These are phyloP conservation scores for Acanthornis magna DNA, from an alignment of 2,797 vertebrate species.

Conservation along the genomic window DNA sequence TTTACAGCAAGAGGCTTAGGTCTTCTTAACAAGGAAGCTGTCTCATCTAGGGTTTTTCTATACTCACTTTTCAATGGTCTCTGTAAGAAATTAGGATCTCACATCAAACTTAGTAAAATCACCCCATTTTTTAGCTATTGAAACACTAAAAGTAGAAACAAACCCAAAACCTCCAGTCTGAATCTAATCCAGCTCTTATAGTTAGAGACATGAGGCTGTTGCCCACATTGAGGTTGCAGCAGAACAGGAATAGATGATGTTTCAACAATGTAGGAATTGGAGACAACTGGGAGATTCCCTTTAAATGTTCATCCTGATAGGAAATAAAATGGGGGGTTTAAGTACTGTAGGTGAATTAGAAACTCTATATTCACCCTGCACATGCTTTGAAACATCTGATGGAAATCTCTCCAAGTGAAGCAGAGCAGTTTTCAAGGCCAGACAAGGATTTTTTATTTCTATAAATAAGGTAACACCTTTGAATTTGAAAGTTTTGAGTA, in stretches of 20 bases:
- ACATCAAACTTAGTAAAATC: not conserved
- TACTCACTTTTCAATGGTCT: not conserved
- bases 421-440: not conserved
- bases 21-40: not conserved
- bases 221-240: not conserved
- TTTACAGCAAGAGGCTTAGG: not conserved
- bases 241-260: not conserved
- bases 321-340: not conserved
- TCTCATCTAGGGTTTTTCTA: not conserved
- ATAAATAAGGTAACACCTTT: not conserved
- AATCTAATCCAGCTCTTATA: not conserved
- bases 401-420: not conserved
- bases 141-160: not conserved
- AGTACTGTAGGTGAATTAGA: not conserved
- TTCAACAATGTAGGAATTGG: not conserved
- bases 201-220: not conserved
- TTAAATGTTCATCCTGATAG: not conserved
- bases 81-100: not conserved
- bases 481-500: not conserved
- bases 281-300: not conserved
- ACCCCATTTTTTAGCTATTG: not conserved
- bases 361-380: not conserved
- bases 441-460: not conserved
- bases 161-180: not conserved
- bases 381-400: not conserved